A percentile compares a stretch with the other conserved stretches of the same genome.
phyloP scores from a whole-genome alignment of 1,140 invertebrate genomes.

The Bombus confusus region DNA sequence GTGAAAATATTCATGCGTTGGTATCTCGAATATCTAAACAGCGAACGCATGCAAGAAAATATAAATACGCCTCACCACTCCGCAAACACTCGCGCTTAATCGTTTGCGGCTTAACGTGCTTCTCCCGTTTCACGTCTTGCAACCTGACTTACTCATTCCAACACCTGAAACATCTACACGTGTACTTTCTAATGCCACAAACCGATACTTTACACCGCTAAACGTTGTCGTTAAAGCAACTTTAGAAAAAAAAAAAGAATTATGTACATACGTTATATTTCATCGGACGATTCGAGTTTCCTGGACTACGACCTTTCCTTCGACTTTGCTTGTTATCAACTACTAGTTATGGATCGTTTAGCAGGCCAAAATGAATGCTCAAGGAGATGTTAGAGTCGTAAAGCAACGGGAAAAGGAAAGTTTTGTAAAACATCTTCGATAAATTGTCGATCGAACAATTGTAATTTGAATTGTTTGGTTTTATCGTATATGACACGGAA shows the following conservation, averaged over 20 bases:
- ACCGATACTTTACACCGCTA: not conserved
- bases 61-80: not conserved
- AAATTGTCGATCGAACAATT: no score
- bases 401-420: no score
- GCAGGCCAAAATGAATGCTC: not conserved
- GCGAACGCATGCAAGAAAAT: not conserved
- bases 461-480: no score
- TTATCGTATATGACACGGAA: no score
- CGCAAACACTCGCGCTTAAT: conserved; percentile 7
- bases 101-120: conserved; percentile 32
- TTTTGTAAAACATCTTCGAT: no score
- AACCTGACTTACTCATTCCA: conserved; percentile 20
- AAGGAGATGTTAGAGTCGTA: no score
- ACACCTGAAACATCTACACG: not conserved
- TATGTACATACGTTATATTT: not conserved
- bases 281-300: not conserved
- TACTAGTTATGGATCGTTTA: conserved; percentile 4
- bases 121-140: conserved; percentile 30
- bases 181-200: conserved; percentile 13
- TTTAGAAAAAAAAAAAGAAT: not conserved
- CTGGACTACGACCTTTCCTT: not conserved
- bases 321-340: not conserved
- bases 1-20: not conserved
- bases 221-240: not conserved
- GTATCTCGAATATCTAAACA: not conserved